Evolutionary conservation across 2,113 vertebrate species (phyloP).

Genomic region (Tragelaphus imberbis): DNA sequence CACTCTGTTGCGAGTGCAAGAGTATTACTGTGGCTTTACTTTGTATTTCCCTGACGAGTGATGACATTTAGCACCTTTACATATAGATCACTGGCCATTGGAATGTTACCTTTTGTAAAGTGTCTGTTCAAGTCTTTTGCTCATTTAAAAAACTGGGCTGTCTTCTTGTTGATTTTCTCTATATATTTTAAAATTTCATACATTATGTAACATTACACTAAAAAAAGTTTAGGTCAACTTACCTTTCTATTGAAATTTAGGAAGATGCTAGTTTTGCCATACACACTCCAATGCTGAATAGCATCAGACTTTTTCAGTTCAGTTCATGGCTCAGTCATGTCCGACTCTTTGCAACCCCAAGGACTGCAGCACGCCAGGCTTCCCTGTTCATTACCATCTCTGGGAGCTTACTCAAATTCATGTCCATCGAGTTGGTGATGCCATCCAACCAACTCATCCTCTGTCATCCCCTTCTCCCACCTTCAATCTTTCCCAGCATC

Average conservation of each 20-base stretch:
- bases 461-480: neutral
- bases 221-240: neutral
- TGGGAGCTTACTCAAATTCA: neutral
- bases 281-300: neutral
- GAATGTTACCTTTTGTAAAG: neutral
- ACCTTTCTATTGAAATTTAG: neutral
- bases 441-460: neutral
- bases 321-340: neutral
- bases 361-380: neutral
- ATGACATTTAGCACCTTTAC: neutral
- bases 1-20: neutral
- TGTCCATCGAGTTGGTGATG: neutral
- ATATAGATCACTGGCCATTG: neutral
- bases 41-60: neutral
- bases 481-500: neutral
- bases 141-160: neutral
- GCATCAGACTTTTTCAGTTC: neutral
- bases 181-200: neutral
- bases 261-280: neutral
- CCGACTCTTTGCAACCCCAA: neutral
- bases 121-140: neutral
- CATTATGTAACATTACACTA: neutral
- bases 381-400: neutral
- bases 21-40: neutral
- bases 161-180: neutral